These are phyloP conservation scores for Homalodisca vitripennis DNA, from an alignment of 1,140 invertebrate genomes.

Conservation along the genomic window DNA sequence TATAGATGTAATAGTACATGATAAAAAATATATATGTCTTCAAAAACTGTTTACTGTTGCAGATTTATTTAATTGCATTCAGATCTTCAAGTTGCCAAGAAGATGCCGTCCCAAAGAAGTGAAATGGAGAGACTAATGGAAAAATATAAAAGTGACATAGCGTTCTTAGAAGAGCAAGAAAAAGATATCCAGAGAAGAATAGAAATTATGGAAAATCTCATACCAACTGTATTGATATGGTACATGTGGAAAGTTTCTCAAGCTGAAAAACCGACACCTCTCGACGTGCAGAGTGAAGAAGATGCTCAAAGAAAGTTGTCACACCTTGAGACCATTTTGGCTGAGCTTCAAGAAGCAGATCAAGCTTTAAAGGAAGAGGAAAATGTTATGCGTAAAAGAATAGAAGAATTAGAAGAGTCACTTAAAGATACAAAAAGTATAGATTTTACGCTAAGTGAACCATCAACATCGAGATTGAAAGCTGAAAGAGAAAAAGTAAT, in stretches of 20 bases:
- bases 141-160: not conserved
- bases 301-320: not conserved
- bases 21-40: no score
- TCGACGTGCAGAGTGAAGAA: not conserved
- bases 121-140: not conserved
- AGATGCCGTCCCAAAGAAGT: no score
- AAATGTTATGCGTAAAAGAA: not conserved
- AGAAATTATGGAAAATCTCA: not conserved
- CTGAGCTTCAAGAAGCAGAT: not conserved
- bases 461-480: not conserved
- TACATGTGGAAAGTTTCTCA: constrained; percentile 16
- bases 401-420: not conserved
- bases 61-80: no score
- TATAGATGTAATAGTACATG: no score
- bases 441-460: not conserved
- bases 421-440: not conserved
- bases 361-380: not conserved
- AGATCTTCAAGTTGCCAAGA: no score
- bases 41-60: no score
- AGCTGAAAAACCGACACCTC: not conserved
- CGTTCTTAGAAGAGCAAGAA: not conserved
- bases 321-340: not conserved
- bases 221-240: constrained; percentile 6
- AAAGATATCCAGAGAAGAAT: not conserved
- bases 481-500: not conserved